These are phyloP conservation scores for Laupala kohalensis DNA, from an alignment of 1,140 invertebrate species.

Conservation along the genomic window DNA sequence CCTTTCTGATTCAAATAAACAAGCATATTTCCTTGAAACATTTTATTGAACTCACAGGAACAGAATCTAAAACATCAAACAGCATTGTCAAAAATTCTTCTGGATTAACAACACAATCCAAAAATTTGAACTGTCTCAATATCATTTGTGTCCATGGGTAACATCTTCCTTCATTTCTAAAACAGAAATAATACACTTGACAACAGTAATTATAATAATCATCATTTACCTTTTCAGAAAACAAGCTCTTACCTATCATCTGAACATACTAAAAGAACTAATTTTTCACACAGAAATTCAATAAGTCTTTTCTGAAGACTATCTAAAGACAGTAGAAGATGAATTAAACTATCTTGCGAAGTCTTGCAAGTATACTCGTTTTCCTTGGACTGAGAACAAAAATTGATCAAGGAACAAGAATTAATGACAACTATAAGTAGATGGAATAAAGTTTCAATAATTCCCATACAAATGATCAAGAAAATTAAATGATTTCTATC, in stretches of 20 bases:
- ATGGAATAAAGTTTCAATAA: no score
- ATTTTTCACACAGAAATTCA: neutral
- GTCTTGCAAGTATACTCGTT: neutral
- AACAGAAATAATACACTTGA: no score
- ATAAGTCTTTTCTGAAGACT: neutral
- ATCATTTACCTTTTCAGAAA: no score
- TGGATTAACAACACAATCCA: neutral
- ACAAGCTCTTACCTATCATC: neutral
- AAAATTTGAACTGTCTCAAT: neutral
- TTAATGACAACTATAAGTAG: no score
- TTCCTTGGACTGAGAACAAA: neutral
- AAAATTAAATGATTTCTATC: no score
- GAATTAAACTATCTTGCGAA: neutral
- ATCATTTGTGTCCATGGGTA: neutral
- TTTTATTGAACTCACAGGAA: neutral
- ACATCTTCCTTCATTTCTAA: no score
- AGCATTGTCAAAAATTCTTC: neutral
- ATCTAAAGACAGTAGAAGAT: neutral
- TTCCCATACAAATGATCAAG: no score
- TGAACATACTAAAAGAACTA: neutral
- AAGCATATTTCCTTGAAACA: no score
- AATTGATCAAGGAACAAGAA: no score
- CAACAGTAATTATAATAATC: no score
- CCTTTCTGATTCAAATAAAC: no score
- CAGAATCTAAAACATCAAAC: neutral